Conservation (phyloP, 2,888 invertebrate genomes). For the Hanleya hanleyi region DNA sequence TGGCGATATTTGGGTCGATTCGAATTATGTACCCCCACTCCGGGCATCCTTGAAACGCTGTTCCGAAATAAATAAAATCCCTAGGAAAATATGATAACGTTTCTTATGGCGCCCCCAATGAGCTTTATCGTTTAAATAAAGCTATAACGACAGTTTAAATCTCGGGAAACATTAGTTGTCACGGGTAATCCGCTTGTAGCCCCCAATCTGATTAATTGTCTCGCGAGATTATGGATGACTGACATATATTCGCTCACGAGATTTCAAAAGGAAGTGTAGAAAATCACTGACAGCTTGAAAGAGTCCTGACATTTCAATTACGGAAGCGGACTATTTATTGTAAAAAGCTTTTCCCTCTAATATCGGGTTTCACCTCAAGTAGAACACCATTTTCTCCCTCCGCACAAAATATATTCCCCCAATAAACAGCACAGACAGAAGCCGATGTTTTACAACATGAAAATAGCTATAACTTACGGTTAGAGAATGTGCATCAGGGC, state of each 20-base stretch:
- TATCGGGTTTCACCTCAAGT: background rate
- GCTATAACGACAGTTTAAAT: slow-evolving; percentile 3
- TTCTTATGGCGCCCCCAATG: background rate
- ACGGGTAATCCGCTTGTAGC: background rate
- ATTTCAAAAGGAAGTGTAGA: slow-evolving; percentile 1
- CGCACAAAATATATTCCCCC: too few species aligned
- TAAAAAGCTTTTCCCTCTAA: background rate
- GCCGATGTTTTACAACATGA: too few species aligned
- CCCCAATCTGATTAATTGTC: background rate
- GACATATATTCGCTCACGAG: slow-evolving; percentile 2
- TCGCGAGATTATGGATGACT: background rate
- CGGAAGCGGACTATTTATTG: background rate
- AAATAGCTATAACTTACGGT: too few species aligned
- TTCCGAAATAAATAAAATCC: background rate
- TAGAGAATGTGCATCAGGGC: too few species aligned
- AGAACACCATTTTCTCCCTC: background rate
- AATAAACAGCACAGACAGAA: too few species aligned
- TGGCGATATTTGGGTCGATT: too few species aligned
- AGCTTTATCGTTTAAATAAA: slow-evolving; percentile 5
- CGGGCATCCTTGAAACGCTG: too few species aligned
- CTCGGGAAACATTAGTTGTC: background rate
- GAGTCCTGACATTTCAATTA: slow-evolving; percentile 3
- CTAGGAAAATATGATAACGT: background rate
- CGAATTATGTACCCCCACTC: too few species aligned
- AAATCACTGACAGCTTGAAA: background rate